Percentiles rank a stretch among this genome's conserved stretches.
phyloP scores from a whole-genome alignment of 2,797 vertebrate species.

The Taenioides sp. region DNA sequence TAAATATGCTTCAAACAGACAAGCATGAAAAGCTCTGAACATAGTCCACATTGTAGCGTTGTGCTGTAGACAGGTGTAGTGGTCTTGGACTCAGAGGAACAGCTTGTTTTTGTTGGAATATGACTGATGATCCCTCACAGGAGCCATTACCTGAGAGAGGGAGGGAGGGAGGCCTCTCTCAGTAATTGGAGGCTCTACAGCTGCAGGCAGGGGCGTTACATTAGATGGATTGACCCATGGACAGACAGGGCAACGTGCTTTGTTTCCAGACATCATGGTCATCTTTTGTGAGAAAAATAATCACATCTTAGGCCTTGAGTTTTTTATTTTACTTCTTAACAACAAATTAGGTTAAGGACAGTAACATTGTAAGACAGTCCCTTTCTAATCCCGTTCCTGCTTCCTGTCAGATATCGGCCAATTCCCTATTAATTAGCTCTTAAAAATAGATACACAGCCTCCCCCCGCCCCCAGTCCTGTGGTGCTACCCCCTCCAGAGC shows the following conservation, averaged over 20 bases:
- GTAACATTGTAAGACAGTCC: neutral
- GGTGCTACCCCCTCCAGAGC: too few species aligned
- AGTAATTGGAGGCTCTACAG: constrained; percentile 39
- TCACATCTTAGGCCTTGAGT: neutral
- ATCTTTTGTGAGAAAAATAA: constrained; percentile 38
- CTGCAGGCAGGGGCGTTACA: constrained; percentile 20
- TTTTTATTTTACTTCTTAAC: neutral
- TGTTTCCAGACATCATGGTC: constrained; percentile 23
- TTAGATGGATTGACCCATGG: constrained; percentile 34
- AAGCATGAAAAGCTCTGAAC: neutral
- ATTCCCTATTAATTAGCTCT: neutral
- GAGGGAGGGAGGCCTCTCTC: constrained; percentile 24
- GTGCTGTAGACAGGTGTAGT: neutral
- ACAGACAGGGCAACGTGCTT: constrained; percentile 35
- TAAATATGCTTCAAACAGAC: neutral
- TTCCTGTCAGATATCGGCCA: neutral
- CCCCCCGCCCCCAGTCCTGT: neutral
- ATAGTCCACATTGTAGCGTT: too few species aligned
- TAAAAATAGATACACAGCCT: neutral
- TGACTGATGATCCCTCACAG: constrained; percentile 31
- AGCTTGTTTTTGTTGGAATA: constrained; percentile 21
- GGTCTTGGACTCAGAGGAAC: neutral
- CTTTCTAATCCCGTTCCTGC: neutral
- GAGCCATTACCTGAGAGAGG: constrained; percentile 36
- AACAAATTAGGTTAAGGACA: neutral